Percentiles rank a stretch among this genome's conserved stretches.
phyloP scores from a whole-genome alignment of 2,113 vertebrate genomes.

The Copsychus sechellarum region DNA sequence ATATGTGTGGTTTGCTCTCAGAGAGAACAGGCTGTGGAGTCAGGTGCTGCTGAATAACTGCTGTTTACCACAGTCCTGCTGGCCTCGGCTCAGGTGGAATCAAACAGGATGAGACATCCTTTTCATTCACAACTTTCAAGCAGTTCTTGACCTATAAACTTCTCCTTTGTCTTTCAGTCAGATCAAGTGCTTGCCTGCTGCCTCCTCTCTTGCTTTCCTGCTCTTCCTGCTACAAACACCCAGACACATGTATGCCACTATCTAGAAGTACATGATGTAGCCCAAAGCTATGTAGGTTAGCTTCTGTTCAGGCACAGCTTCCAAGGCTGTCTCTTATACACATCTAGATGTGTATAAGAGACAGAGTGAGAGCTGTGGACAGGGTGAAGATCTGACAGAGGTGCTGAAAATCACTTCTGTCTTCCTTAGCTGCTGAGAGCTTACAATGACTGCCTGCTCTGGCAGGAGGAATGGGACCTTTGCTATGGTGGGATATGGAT shows the following conservation, averaged over 20 bases:
- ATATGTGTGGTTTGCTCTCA: neutral
- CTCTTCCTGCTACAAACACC: neutral
- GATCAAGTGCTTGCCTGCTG: neutral
- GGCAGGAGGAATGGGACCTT: neutral
- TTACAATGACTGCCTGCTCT: neutral
- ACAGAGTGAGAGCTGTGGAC: rapidly evolving
- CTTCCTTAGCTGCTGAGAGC: neutral
- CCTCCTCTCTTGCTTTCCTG: neutral
- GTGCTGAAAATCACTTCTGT: neutral
- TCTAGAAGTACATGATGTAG: neutral
- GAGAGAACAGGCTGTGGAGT: neutral
- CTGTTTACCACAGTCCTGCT: neutral
- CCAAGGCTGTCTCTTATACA: too few relatives aligned
- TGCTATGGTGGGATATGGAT: neutral
- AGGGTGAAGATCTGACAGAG: neutral
- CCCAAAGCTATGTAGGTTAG: neutral
- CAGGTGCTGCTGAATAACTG: neutral
- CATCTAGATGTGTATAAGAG: too few relatives aligned
- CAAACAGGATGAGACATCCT: neutral
- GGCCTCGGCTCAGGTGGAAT: neutral
- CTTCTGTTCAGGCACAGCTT: neutral
- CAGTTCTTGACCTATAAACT: neutral
- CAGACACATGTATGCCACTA: neutral
- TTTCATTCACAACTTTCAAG: neutral
- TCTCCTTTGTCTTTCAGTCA: neutral